Evolutionary conservation across 2,113 vertebrate genomes (phyloP), one percentile per base, ranked within the genome.

Genomic region (Notiomystis cincta): DNA sequence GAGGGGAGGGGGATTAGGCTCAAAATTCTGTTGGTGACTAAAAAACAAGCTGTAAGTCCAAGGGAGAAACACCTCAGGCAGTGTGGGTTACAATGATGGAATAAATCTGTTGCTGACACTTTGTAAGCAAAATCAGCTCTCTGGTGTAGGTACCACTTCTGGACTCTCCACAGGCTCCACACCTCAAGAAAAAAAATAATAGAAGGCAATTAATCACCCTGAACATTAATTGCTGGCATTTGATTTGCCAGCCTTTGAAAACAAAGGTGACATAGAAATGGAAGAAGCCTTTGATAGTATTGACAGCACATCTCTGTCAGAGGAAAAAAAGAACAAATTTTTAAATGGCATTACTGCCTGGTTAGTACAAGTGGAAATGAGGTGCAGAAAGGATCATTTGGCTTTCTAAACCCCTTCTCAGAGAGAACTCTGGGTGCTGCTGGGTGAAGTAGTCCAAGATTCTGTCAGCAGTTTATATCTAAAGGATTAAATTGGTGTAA

Each of bases 31-130:
- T 4, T 65, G 33, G 51, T n/a, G 61, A 23, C 19, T 33, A 73
- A 77, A 67, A 71, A 53, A 86, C 8, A 40, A 89, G 9, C 3
- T 30, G 0, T 19, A 40, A 82, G 0, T 11, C 18, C 10, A 58
- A 20, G 33, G 24, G 45, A 54, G 57, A 53, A 87, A 35, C 30
- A n/a, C 13, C 10, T 60, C 54, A 9, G 25, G 53, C 45, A 71
- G 24, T 2, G 2, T 3, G 7, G 38, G 28, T 47, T 58, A 33
- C 20, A 27, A 0, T 3, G 8, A 4, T 25, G n/a, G 69, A 53
- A n/a, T 28, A 38, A 82, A 77, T 12, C 30, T n/a, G 20, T 35
- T 58, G 27, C 23, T 90, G 33, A 58, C 24, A 10, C 4, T 67
- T 40, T 3, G 13, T 15, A 53, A 69, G 30, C 47, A 82, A 78